Conservation (phyloP, 2,888 invertebrate genomes). For the Dryocosmus kuriphilus region DNA sequence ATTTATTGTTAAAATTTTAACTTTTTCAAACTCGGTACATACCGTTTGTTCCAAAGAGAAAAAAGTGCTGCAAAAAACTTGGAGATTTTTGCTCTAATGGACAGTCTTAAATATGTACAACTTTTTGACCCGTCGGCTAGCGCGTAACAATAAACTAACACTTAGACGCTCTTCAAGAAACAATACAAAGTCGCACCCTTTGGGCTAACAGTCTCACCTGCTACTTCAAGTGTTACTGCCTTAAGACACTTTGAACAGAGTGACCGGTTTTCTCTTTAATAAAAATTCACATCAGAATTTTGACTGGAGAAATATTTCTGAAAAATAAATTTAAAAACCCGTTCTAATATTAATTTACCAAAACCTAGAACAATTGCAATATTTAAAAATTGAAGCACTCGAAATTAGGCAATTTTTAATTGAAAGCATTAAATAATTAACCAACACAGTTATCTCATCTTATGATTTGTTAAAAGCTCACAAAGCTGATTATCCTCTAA, state of each 20-base stretch:
- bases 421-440: too few relatives aligned
- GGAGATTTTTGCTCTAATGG: slow-evolving; percentile 66
- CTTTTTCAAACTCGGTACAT: not conserved
- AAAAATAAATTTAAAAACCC: too few relatives aligned
- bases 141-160: slow-evolving; percentile 77
- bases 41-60: not conserved
- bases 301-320: too few relatives aligned
- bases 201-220: slow-evolving; percentile 76
- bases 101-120: slow-evolving; percentile 71
- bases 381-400: too few relatives aligned
- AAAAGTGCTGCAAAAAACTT: not conserved
- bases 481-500: too few relatives aligned
- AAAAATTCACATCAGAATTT: too few relatives aligned
- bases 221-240: slow-evolving; percentile 50
- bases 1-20: too few relatives aligned
- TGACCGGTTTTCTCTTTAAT: not conserved
- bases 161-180: slow-evolving; percentile 70
- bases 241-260: not conserved
- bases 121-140: slow-evolving; percentile 72
- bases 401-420: too few relatives aligned
- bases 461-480: too few relatives aligned
- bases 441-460: too few relatives aligned
- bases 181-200: slow-evolving; percentile 74
- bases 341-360: too few relatives aligned
- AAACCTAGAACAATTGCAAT: too few relatives aligned